Percentiles rank a stretch among this genome's conserved stretches.
Evolutionary conservation across 2,113 vertebrate genomes (phyloP).

Genomic region (Pygathrix nemaeus): DNA sequence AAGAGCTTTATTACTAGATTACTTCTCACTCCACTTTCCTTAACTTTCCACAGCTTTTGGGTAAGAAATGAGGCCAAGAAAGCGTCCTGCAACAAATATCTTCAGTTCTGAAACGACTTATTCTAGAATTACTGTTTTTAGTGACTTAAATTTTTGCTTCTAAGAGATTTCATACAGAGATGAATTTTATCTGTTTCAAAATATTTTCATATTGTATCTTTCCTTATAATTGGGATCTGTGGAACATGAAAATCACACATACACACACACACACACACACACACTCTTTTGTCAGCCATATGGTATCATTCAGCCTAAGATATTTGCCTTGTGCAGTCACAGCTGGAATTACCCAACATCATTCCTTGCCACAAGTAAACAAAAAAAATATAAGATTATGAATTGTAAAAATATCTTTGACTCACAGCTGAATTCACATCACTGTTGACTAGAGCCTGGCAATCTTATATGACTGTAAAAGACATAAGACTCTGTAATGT

Average conservation of each 20-base stretch:
- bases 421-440: constrained; percentile 28
- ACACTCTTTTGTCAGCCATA: background rate
- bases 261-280: background rate
- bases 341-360: constrained; percentile 1
- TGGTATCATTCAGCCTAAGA: background rate
- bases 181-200: constrained; percentile 17
- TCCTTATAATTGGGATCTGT: background rate
- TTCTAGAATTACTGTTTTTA: background rate
- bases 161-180: background rate
- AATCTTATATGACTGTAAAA: background rate
- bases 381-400: background rate
- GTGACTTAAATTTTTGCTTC: background rate
- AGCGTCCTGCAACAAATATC: background rate
- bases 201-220: background rate
- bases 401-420: constrained; percentile 25
- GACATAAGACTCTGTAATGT: background rate
- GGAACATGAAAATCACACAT: background rate
- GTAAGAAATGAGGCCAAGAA: background rate
- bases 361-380: constrained; percentile 28
- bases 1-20: background rate
- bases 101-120: background rate
- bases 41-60: background rate
- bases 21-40: background rate
- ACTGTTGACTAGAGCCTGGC: constrained; percentile 29
- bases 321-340: background rate